A percentile compares a stretch with the other conserved stretches of the same genome.
phyloP scores from a whole-genome alignment of 2,888 invertebrate genomes.

The Congeria kusceri region DNA sequence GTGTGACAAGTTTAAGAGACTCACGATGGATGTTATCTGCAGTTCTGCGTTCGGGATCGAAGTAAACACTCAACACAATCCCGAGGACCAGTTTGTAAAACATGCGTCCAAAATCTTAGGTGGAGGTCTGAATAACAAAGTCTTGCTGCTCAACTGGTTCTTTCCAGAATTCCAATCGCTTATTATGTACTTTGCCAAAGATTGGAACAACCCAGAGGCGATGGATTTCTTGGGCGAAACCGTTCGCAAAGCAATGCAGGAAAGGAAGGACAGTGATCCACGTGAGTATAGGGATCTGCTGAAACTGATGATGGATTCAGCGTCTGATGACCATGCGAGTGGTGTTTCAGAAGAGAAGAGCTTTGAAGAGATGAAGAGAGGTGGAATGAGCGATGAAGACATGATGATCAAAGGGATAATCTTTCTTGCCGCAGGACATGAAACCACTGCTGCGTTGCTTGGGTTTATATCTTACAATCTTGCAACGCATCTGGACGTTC shows the following conservation, averaged over 20 bases:
- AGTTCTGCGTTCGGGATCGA: slow-evolving; percentile 65
- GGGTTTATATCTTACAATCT: slow-evolving; percentile 85
- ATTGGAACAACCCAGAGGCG: slow-evolving; percentile 35
- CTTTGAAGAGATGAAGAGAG: slow-evolving; percentile 40
- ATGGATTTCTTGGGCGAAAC: slow-evolving; percentile 41
- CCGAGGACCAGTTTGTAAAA: slow-evolving; percentile 58
- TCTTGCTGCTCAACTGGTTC: slow-evolving; percentile 40
- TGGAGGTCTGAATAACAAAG: slow-evolving; percentile 6
- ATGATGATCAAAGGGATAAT: slow-evolving; percentile 80
- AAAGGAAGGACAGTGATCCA: slow-evolving; percentile 13
- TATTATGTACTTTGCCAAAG: slow-evolving; percentile 16
- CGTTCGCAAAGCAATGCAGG: slow-evolving; percentile 44
- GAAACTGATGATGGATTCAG: slow-evolving; percentile 44
- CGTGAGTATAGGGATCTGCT: slow-evolving; percentile 37
- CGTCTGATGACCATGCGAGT: neutral
- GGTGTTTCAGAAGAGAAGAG: slow-evolving; percentile 30
- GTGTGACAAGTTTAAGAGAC: slow-evolving; percentile 33
- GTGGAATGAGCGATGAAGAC: slow-evolving; percentile 69
- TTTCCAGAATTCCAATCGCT: slow-evolving; percentile 43
- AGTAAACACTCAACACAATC: slow-evolving; percentile 63
- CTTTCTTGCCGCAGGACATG: slow-evolving; percentile 86
- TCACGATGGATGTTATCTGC: slow-evolving; percentile 67
- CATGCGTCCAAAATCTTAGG: slow-evolving; percentile 52
- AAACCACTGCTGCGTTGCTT: slow-evolving; percentile 86
- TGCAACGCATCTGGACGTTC: slow-evolving; percentile 85